phyloP scores from a whole-genome alignment of 2,888 invertebrate species.

The Mongoloraphidia duomilia region DNA sequence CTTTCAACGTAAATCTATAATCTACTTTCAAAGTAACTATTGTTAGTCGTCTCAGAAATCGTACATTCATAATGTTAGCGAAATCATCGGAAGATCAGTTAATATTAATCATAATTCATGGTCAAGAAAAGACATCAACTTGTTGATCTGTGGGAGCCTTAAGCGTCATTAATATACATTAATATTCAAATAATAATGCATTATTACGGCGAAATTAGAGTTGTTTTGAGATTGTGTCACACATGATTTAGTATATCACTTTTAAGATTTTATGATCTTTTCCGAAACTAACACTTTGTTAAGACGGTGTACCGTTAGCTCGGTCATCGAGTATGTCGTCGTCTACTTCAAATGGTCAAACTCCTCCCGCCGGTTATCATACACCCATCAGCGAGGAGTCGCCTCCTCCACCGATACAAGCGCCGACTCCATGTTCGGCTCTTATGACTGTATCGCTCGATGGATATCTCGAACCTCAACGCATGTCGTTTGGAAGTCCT shows the following conservation, averaged over 20 bases:
- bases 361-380: constrained; percentile 57
- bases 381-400: constrained; percentile 54
- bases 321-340: constrained; percentile 41
- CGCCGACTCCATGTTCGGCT: constrained; percentile 70
- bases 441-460: constrained; percentile 73
- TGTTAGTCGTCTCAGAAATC: too few relatives aligned
- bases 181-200: too few relatives aligned
- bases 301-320: constrained; percentile 33
- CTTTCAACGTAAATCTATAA: too few relatives aligned
- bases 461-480: constrained; percentile 70
- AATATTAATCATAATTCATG: too few relatives aligned
- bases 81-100: too few relatives aligned
- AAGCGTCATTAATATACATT: too few relatives aligned
- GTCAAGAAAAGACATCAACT: too few relatives aligned
- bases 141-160: too few relatives aligned
- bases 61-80: too few relatives aligned
- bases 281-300: constrained; percentile 1
- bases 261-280: constrained; percentile 1
- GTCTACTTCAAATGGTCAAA: constrained; percentile 47
- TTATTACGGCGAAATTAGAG: too few relatives aligned
- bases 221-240: not conserved
- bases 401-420: constrained; percentile 35
- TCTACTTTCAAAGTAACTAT: too few relatives aligned
- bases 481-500: constrained; percentile 68
- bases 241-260: too few relatives aligned